These are phyloP conservation scores for Diarsia mendica DNA, from an alignment of 2,888 invertebrate genomes.

Conservation along the genomic window DNA sequence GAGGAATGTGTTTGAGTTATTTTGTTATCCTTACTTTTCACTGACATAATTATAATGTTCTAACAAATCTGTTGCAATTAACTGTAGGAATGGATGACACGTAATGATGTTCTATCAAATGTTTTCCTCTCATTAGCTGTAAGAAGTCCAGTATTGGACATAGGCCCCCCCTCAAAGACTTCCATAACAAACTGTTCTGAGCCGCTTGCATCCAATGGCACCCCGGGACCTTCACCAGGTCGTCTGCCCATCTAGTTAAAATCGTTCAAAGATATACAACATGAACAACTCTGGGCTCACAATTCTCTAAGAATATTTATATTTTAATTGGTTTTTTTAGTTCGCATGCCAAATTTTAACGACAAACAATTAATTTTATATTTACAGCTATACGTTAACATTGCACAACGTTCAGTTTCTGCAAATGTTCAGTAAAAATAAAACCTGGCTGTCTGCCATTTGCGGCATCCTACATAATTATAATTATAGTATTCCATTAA, in stretches of 20 bases:
- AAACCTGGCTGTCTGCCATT: slow-evolving; percentile 59
- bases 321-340: slow-evolving; percentile 59
- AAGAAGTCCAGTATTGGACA: slow-evolving; percentile 21
- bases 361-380: slow-evolving; percentile 50
- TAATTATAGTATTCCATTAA: slow-evolving; percentile 29
- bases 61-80: slow-evolving; percentile 7
- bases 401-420: slow-evolving; percentile 48
- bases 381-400: slow-evolving; percentile 54
- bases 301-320: slow-evolving; percentile 48
- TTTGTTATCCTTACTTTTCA: slow-evolving; percentile 8
- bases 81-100: slow-evolving; percentile 1
- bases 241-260: slow-evolving; percentile 47
- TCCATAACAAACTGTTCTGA: slow-evolving; percentile 32
- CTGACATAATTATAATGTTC: slow-evolving; percentile 1
- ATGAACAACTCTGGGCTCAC: slow-evolving; percentile 34
- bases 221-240: slow-evolving; percentile 25
- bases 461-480: slow-evolving; percentile 21
- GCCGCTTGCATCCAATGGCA: slow-evolving; percentile 44
- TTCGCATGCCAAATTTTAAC: slow-evolving; percentile 65
- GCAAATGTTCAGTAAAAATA: slow-evolving; percentile 54
- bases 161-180: slow-evolving; percentile 20
- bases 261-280: slow-evolving; percentile 35
- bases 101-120: background rate
- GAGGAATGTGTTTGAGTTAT: background rate
- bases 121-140: slow-evolving; percentile 10